phyloP scores from a whole-genome alignment of 2,797 vertebrate genomes.

The Bothrops alternatus region DNA sequence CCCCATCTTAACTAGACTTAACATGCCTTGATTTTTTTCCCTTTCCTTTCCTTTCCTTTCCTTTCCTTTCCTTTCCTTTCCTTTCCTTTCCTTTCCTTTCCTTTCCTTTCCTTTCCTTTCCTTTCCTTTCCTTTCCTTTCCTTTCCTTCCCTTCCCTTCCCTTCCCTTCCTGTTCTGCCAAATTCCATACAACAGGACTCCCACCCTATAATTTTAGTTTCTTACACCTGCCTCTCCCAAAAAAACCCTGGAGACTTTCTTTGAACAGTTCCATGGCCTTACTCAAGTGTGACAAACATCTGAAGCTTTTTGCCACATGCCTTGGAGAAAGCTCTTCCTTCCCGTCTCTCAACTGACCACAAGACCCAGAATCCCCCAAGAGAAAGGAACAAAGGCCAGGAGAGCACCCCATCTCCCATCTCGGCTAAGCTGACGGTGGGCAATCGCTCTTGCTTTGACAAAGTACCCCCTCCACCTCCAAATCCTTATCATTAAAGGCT shows the following conservation, averaged over 20 bases:
- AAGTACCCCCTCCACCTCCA: constrained; percentile 46
- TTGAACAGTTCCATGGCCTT: constrained; percentile 84
- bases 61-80: too few relatives aligned
- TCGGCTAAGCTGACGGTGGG: constrained; percentile 68
- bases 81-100: too few relatives aligned
- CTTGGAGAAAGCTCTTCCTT: constrained; percentile 79
- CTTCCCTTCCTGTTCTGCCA: too few relatives aligned
- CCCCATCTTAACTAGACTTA: background rate
- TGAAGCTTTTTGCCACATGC: constrained; percentile 82
- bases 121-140: too few relatives aligned
- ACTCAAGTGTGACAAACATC: constrained; percentile 89
- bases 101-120: too few relatives aligned
- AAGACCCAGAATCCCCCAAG: constrained; percentile 75
- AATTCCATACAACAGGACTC: background rate
- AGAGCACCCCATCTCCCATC: constrained; percentile 56
- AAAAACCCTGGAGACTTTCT: constrained; percentile 72
- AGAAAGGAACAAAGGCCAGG: constrained; percentile 68
- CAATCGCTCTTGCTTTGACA: constrained; percentile 56
- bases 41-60: too few relatives aligned
- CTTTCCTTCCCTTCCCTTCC: too few relatives aligned
- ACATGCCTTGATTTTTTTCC: too few relatives aligned
- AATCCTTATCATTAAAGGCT: constrained; percentile 83
- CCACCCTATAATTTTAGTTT: background rate
- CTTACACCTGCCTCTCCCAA: background rate
- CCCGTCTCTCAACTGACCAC: constrained; percentile 67